Conservation (phyloP, 2,888 invertebrate species). For the Orthonychiurus folsomi region DNA sequence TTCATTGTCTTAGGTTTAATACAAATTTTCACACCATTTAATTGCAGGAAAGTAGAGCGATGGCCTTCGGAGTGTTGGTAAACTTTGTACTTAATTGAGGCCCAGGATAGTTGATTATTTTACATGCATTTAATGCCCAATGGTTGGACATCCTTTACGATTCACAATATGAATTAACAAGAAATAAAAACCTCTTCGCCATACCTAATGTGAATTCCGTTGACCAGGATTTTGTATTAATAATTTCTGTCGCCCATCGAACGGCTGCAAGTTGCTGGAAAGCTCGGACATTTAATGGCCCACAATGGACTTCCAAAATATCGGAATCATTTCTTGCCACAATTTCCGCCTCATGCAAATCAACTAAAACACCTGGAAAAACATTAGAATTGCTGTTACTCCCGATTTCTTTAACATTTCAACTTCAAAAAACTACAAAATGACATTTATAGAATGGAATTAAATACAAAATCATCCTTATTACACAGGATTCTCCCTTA, state of each 20-base stretch:
- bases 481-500: too few species aligned
- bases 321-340: conserved; percentile 20
- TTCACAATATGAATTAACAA: neutral
- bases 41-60: neutral
- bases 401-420: neutral
- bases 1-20: neutral
- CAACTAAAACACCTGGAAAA: conserved; percentile 39
- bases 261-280: conserved; percentile 42
- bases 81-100: too few species aligned
- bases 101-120: too few species aligned
- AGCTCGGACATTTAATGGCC: conserved; percentile 39
- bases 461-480: too few species aligned
- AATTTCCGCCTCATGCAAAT: conserved; percentile 36
- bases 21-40: neutral
- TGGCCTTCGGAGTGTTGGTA: neutral
- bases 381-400: conserved; percentile 4
- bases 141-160: neutral
- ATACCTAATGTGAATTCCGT: conserved; percentile 41
- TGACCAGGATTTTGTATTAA: conserved; percentile 42
- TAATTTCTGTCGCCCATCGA: conserved; percentile 42
- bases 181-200: neutral
- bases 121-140: too few species aligned
- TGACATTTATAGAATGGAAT: too few species aligned
- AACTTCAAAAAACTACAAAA: too few species aligned
- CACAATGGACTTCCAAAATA: conserved; percentile 27